These are phyloP conservation scores for Caenorhabditis virilis DNA, from an alignment of 2,888 invertebrate species.

Conservation along the genomic window DNA sequence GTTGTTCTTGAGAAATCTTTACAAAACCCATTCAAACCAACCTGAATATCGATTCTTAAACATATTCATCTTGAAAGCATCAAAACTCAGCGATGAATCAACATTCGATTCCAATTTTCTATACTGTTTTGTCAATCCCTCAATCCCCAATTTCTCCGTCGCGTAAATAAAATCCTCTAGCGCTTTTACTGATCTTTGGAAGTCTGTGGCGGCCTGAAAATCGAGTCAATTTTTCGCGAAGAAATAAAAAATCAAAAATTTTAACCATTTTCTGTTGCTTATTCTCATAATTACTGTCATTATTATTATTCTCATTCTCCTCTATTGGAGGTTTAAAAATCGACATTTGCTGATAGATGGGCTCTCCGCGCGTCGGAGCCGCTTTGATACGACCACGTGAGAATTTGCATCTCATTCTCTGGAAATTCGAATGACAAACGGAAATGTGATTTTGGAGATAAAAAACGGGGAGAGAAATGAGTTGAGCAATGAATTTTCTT, in stretches of 20 bases:
- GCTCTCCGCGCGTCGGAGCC: constrained; percentile 32
- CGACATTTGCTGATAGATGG: constrained; percentile 22
- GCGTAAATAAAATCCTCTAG: constrained; percentile 40
- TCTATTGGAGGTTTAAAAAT: constrained; percentile 6
- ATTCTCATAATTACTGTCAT: constrained; percentile 7
- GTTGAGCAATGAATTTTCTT: neutral
- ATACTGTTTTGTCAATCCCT: constrained; percentile 42
- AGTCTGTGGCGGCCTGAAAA: constrained; percentile 18
- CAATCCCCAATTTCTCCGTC: constrained; percentile 40
- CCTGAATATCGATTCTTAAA: constrained; percentile 54
- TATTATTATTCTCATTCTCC: constrained; percentile 6
- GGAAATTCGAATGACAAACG: neutral
- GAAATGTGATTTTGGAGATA: neutral
- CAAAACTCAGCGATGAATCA: constrained; percentile 30
- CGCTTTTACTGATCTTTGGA: constrained; percentile 9
- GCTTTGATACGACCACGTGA: constrained; percentile 38
- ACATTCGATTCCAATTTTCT: constrained; percentile 37
- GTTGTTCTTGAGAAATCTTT: too few relatives aligned
- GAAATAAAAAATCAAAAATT: neutral
- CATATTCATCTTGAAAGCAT: constrained; percentile 52
- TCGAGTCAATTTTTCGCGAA: neutral
- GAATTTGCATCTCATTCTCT: constrained; percentile 35
- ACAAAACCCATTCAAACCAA: too few relatives aligned
- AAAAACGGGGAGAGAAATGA: neutral
- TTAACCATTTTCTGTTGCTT: constrained; percentile 4